phyloP scores from a whole-genome alignment of 1,140 invertebrate species.

The Nephila pilipes region DNA sequence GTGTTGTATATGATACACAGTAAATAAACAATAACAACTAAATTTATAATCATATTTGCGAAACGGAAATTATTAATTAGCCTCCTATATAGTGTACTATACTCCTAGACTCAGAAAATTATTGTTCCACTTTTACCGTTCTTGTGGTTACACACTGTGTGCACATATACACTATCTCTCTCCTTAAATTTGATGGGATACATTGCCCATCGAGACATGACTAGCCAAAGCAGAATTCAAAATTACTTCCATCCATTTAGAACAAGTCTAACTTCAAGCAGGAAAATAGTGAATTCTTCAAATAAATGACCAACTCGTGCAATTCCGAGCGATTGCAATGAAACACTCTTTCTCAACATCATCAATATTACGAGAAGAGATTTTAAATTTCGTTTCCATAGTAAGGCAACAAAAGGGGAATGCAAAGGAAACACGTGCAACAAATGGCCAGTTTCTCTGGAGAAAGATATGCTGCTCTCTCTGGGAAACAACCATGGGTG shows the following conservation, averaged over 20 bases:
- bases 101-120: too few species aligned
- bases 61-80: too few species aligned
- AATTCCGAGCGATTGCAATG: background rate
- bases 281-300: constrained; percentile 36
- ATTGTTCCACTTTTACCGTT: too few species aligned
- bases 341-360: constrained; percentile 18
- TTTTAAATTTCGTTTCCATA: constrained; percentile 45
- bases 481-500: background rate
- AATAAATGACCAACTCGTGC: constrained; percentile 31
- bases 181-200: background rate
- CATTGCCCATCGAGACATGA: background rate
- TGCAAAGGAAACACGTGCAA: background rate
- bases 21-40: too few species aligned
- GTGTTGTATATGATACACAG: too few species aligned
- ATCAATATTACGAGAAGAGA: constrained; percentile 34
- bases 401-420: constrained; percentile 13
- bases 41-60: too few species aligned
- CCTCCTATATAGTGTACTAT: too few species aligned
- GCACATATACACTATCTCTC: background rate
- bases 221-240: background rate
- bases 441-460: constrained; percentile 51
- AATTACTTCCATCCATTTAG: constrained; percentile 21
- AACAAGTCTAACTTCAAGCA: background rate
- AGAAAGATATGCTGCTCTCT: constrained; percentile 25
- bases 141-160: background rate